phyloP scores from a whole-genome alignment of 2,113 vertebrate species.

The Eubucco bourcierii region DNA sequence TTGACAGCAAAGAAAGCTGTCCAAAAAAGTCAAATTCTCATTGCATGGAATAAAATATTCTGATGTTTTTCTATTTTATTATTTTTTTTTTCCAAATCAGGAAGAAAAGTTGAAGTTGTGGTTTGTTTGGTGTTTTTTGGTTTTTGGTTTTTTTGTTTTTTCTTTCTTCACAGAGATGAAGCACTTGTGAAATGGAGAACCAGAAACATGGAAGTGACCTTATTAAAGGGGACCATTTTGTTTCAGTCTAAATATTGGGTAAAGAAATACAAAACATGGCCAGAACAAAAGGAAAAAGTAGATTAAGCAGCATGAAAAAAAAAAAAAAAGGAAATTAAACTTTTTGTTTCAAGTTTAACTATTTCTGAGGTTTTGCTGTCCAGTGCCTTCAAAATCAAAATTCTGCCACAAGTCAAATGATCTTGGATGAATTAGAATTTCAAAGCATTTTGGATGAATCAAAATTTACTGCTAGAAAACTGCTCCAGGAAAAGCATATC shows the following conservation, averaged over 20 bases:
- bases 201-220: neutral
- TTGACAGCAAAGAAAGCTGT: neutral
- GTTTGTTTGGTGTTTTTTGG: neutral
- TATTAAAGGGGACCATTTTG: accelerated
- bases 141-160: no score
- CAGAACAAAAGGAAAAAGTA: neutral
- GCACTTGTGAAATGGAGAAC: neutral
- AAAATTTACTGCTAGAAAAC: neutral
- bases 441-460: neutral
- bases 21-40: neutral
- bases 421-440: neutral
- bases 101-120: neutral
- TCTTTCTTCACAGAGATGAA: neutral
- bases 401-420: neutral
- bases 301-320: neutral
- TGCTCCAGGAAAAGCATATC: neutral
- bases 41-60: neutral
- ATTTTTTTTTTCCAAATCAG: neutral
- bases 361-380: neutral
- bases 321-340: neutral
- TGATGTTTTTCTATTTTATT: neutral
- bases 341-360: neutral
- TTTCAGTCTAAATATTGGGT: neutral
- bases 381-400: neutral
- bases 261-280: neutral